A percentile compares a stretch with the other conserved stretches of the same genome.
phyloP scores from a whole-genome alignment of 2,113 vertebrate species.

The Cyanoramphus novaezelandiae region DNA sequence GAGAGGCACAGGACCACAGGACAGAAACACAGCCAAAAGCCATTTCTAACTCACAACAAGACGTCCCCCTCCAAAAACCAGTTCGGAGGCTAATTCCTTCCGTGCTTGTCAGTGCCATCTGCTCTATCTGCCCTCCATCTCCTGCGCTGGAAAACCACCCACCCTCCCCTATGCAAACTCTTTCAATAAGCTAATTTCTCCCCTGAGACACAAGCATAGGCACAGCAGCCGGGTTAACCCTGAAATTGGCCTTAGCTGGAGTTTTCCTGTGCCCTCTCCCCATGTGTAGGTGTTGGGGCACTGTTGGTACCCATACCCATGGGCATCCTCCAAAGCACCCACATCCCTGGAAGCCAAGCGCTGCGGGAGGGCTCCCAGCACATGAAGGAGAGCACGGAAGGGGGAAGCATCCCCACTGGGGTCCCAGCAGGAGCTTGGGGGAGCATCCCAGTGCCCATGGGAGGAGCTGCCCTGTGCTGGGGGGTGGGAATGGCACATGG shows the following conservation, averaged over 20 bases:
- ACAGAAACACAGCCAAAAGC: background rate
- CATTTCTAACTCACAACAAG: background rate
- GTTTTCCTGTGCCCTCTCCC: background rate
- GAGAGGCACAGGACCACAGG: background rate
- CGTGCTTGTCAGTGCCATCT: rapidly evolving
- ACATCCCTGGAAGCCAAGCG: rapidly evolving
- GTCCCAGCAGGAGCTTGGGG: background rate
- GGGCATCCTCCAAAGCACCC: background rate
- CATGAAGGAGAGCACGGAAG: too few species aligned
- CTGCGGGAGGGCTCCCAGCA: background rate
- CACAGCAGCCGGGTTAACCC: background rate
- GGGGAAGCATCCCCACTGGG: background rate
- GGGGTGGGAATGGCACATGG: background rate
- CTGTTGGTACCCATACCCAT: rapidly evolving
- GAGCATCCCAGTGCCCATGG: background rate
- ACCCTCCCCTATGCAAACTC: rapidly evolving
- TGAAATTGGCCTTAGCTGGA: background rate
- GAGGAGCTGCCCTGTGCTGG: background rate
- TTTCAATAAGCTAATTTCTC: background rate
- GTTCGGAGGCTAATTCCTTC: background rate
- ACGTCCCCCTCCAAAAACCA: rapidly evolving
- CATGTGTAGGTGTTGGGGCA: background rate
- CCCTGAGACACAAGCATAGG: rapidly evolving
- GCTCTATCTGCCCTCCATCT: rapidly evolving
- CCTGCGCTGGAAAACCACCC: background rate